phyloP scores from a whole-genome alignment of 2,113 vertebrate species.

The Elephantulus edwardii region DNA sequence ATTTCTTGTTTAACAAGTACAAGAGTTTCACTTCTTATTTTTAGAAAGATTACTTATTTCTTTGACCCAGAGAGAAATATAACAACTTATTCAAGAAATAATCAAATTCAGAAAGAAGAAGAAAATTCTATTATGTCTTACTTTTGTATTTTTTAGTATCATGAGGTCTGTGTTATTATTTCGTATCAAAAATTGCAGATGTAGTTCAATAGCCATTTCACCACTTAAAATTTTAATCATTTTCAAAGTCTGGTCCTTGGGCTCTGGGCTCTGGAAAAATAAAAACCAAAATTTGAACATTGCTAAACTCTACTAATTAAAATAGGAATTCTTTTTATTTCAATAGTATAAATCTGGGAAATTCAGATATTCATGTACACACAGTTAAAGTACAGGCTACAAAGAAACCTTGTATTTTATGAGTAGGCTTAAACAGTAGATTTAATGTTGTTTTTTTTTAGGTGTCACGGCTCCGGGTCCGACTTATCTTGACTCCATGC shows the following conservation, averaged over 20 bases:
- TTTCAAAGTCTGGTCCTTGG: conserved; percentile 98
- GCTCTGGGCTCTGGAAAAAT: conserved; percentile 90
- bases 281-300: conserved; percentile 63
- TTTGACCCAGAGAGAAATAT: background rate
- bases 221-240: conserved; percentile 99
- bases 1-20: background rate
- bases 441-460: too few relatives aligned
- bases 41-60: background rate
- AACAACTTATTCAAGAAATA: conserved; percentile 34
- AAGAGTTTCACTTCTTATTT: background rate
- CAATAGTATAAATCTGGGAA: conserved; percentile 45
- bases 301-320: conserved; percentile 13
- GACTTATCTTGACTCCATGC: background rate
- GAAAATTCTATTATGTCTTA: conserved; percentile 76
- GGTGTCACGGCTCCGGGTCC: too few relatives aligned
- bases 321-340: conserved; percentile 37
- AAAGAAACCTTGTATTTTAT: background rate
- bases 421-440: background rate
- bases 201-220: conserved; percentile 98
- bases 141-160: conserved; percentile 99
- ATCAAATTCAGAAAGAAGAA: conserved; percentile 26
- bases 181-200: conserved; percentile 98
- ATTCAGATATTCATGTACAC: background rate
- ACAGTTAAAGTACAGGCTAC: background rate
- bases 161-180: conserved; percentile 99